Conservation (phyloP, 2,113 vertebrate species). For the Datnioides undecimradiatus region DNA sequence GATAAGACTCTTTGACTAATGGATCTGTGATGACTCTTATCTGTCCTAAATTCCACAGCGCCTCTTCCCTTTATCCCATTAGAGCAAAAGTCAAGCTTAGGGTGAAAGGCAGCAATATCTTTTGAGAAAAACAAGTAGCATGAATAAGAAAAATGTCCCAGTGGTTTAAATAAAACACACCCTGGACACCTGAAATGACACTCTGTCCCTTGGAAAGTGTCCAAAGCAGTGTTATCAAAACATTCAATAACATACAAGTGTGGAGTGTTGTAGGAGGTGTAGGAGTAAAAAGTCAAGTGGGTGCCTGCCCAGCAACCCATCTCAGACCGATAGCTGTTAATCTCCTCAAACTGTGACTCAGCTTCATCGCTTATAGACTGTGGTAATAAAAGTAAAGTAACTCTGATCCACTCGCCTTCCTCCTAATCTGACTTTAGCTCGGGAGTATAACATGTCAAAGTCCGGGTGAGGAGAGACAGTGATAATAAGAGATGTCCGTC, state of each 20-base stretch:
- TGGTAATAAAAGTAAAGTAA: slow-evolving; percentile 32
- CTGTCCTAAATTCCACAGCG: slow-evolving; percentile 60
- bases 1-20: slow-evolving; percentile 67
- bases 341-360: slow-evolving; percentile 25
- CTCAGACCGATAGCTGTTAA: background rate
- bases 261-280: background rate
- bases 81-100: slow-evolving; percentile 29
- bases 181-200: background rate
- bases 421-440: slow-evolving; percentile 50
- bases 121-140: slow-evolving; percentile 13
- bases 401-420: background rate
- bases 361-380: slow-evolving; percentile 15
- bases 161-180: background rate
- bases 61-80: slow-evolving; percentile 45
- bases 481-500: slow-evolving; percentile 70
- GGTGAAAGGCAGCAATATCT: slow-evolving; percentile 13
- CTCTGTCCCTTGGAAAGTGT: background rate
- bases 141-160: background rate
- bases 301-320: background rate
- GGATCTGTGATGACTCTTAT: slow-evolving; percentile 63
- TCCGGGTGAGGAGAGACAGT: slow-evolving; percentile 22
- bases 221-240: background rate
- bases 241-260: background rate
- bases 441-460: slow-evolving; percentile 18
- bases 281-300: slow-evolving; percentile 13